Percentiles rank a stretch among this genome's conserved stretches.
Evolutionary conservation across 2,113 vertebrate species (phyloP).

Genomic region (Melanotaenia duboulayi): DNA sequence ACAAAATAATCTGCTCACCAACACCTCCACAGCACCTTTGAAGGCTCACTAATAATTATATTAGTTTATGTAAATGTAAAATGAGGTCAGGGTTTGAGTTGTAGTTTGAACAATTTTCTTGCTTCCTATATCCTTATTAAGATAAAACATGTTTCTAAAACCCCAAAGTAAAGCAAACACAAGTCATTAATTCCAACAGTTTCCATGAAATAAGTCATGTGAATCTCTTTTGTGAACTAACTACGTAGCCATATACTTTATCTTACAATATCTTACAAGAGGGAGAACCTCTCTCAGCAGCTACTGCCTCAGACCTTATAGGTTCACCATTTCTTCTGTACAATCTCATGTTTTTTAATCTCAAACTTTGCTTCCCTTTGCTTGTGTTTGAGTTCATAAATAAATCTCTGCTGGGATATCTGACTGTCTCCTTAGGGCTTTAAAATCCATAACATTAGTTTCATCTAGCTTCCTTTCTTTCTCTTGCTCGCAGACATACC

Average conservation of each 20-base stretch:
- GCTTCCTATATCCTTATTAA: not conserved
- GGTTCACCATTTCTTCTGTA: constrained; percentile 26
- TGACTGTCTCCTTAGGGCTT: constrained; percentile 33
- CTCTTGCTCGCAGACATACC: constrained; percentile 43
- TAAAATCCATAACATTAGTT: constrained; percentile 64
- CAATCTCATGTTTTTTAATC: constrained; percentile 28
- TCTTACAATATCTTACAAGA: constrained; percentile 9
- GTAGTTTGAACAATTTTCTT: too few species aligned
- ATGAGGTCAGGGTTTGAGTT: not conserved
- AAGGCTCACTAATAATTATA: not conserved
- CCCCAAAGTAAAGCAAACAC: not conserved
- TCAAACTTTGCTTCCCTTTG: constrained; percentile 17
- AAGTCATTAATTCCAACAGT: not conserved
- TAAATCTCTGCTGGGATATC: constrained; percentile 64
- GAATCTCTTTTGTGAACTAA: constrained; percentile 3
- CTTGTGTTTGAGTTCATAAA: constrained; percentile 59
- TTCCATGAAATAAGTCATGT: not conserved
- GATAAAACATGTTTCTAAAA: not conserved
- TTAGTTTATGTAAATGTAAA: not conserved
- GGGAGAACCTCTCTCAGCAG: constrained; percentile 5
- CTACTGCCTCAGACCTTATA: constrained; percentile 33
- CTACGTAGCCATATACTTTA: not conserved
- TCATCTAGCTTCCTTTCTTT: constrained; percentile 23
- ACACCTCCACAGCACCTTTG: not conserved
- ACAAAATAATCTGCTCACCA: not conserved